Evolutionary conservation across 2,113 vertebrate species (phyloP), one percentile per base, ranked within the genome.

Genomic region (Scomber japonicus): DNA sequence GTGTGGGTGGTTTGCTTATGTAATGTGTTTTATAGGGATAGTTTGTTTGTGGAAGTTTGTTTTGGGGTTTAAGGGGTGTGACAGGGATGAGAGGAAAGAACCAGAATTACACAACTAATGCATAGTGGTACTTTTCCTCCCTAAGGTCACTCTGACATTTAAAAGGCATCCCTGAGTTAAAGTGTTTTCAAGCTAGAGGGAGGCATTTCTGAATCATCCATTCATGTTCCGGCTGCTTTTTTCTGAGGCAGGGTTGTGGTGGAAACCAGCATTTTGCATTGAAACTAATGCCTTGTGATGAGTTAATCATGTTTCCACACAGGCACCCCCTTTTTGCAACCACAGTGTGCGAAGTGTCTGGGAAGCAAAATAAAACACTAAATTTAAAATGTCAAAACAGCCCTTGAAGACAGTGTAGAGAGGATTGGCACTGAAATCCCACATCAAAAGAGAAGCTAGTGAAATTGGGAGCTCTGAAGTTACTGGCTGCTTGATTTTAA

Each of bases 41-140:
- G 85, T 90, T 91, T 90, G 79, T 88, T 80, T 87, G 79, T 59
- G 60, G 45, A 6, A 55, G 84, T 81, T 59, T 79, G 73, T 77
- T 80, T 70, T 75, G 10, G 51, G 82, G 60, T 87, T 27, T 79
- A 30, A 46, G 27, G 55, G 81, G 57, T 2, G 54, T 56, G 71
- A 71, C 15, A 5, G 14, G 57, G 49, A 73, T 55, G 21, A 40
- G 64, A 55, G 66, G n/a, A 11, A 57, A 53, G 31, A 27, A 15
- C 14, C 27, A 19, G 57, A 19, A 50, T 67, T 67, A 21, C 64
- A 67, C 17, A 31, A 16, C 67, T 57, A 51, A 19, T 13, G 56
- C 60, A 24, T 2, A 3, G 66, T 14, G 15, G 75, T 78, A 72
- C 53, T 85, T 90, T 87, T 82, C 74, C 78, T 85, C 11, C 56